A percentile compares a stretch with the other conserved stretches of the same genome.
These are phyloP conservation scores for Oegoconia quadripuncta DNA, from an alignment of 2,888 invertebrate genomes.

Conservation along the genomic window DNA sequence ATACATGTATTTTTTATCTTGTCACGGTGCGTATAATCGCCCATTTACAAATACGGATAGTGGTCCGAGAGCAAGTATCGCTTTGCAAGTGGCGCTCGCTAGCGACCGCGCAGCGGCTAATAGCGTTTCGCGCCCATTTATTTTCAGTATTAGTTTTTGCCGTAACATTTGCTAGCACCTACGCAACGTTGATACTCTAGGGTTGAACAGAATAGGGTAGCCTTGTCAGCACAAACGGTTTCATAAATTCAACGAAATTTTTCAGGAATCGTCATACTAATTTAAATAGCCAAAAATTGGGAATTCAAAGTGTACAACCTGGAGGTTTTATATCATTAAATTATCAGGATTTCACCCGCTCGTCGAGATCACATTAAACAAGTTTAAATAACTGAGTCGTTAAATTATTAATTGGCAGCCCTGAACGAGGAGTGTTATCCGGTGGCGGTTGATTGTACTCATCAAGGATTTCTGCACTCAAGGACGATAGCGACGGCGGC, in stretches of 20 bases:
- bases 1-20: conserved; percentile 28
- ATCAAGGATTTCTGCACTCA: conserved; percentile 78
- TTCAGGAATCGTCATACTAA: not conserved
- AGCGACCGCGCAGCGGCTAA: conserved; percentile 40
- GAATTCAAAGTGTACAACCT: no score
- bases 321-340: not conserved
- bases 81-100: not conserved
- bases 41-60: conserved; percentile 56
- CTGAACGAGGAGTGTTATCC: conserved; percentile 65
- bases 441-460: conserved; percentile 79
- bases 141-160: conserved; percentile 67
- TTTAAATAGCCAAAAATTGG: no score
- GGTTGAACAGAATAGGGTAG: conserved; percentile 31
- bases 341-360: no score
- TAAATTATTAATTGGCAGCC: conserved; percentile 67
- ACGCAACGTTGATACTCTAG: conserved; percentile 47
- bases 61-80: conserved; percentile 41
- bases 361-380: conserved; percentile 31
- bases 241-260: not conserved
- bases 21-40: conserved; percentile 44
- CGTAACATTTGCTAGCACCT: conserved; percentile 56
- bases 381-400: conserved; percentile 40
- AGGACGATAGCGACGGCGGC: conserved; percentile 52
- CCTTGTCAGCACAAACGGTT: conserved; percentile 1
- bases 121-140: conserved; percentile 59